Conservation (phyloP, 2,888 invertebrate genomes). For the Heliconius cydno region DNA sequence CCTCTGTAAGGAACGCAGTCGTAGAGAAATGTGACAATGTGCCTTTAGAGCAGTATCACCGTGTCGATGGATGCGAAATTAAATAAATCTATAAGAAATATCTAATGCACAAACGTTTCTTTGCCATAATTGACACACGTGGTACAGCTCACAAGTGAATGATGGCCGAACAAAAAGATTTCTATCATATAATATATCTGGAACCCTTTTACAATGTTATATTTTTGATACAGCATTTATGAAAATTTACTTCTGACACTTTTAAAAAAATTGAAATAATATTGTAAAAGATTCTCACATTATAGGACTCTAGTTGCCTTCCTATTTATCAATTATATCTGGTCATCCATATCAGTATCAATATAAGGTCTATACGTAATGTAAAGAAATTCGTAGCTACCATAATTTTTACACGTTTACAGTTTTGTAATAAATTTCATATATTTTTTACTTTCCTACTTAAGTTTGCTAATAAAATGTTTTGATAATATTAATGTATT, state of each 20-base stretch:
- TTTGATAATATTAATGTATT: constrained; percentile 67
- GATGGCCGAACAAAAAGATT: constrained; percentile 5
- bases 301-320: constrained; percentile 4
- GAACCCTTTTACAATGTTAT: constrained; percentile 11
- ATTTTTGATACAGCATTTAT: constrained; percentile 17
- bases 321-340: constrained; percentile 28
- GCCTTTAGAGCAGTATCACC: constrained; percentile 23
- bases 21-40: neutral
- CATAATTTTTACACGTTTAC: constrained; percentile 78
- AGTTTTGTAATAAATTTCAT: constrained; percentile 80
- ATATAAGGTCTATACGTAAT: constrained; percentile 61
- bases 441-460: constrained; percentile 83
- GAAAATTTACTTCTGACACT: neutral
- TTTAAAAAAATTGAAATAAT: neutral
- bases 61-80: neutral
- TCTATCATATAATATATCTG: neutral
- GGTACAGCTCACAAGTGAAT: neutral
- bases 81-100: neutral
- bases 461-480: constrained; percentile 83
- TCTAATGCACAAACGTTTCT: constrained; percentile 1
- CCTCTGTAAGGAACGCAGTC: constrained; percentile 43
- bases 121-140: constrained; percentile 14
- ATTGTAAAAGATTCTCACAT: constrained; percentile 2
- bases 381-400: constrained; percentile 68
- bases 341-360: constrained; percentile 45